Evolutionary conservation across 2,113 vertebrate species (phyloP).

Genomic region (Ascaphus truei): DNA sequence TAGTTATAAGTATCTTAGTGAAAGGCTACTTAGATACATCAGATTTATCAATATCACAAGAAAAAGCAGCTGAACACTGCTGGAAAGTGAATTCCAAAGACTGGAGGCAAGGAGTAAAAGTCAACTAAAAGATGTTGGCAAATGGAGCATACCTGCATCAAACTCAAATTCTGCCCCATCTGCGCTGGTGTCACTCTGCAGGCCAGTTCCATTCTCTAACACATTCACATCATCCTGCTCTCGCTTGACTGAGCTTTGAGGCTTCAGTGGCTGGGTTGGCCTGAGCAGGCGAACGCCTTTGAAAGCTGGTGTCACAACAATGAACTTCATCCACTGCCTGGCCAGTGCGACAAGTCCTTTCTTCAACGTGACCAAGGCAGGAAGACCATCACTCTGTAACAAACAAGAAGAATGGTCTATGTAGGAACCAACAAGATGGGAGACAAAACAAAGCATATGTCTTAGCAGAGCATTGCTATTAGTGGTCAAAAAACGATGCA

Average conservation of each 20-base stretch:
- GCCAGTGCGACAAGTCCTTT: slow-evolving; percentile 94
- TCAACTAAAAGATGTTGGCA: neutral
- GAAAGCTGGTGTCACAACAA: slow-evolving; percentile 94
- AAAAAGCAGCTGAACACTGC: too few relatives aligned
- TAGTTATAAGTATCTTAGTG: too few relatives aligned
- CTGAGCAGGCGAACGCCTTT: slow-evolving; percentile 88
- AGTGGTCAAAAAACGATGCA: too few relatives aligned
- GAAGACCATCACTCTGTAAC: slow-evolving; percentile 87
- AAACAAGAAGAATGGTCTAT: neutral
- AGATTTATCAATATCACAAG: too few relatives aligned
- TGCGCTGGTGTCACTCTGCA: slow-evolving; percentile 95
- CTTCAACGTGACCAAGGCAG: slow-evolving; percentile 92
- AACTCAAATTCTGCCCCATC: slow-evolving; percentile 96
- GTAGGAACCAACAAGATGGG: neutral
- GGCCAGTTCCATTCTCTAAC: slow-evolving; percentile 76
- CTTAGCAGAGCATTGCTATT: too few relatives aligned
- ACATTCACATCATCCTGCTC: slow-evolving; percentile 69
- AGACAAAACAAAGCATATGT: neutral
- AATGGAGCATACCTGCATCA: slow-evolving; percentile 79
- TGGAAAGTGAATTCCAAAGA: too few relatives aligned
- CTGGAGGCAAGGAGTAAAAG: too few relatives aligned
- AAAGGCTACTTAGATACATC: too few relatives aligned
- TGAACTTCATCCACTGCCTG: slow-evolving; percentile 98
- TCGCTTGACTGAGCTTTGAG: slow-evolving; percentile 57
- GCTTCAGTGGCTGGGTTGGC: slow-evolving; percentile 76